Conservation (phyloP, 2,113 vertebrate genomes). For the Herpetotheres cachinnans region DNA sequence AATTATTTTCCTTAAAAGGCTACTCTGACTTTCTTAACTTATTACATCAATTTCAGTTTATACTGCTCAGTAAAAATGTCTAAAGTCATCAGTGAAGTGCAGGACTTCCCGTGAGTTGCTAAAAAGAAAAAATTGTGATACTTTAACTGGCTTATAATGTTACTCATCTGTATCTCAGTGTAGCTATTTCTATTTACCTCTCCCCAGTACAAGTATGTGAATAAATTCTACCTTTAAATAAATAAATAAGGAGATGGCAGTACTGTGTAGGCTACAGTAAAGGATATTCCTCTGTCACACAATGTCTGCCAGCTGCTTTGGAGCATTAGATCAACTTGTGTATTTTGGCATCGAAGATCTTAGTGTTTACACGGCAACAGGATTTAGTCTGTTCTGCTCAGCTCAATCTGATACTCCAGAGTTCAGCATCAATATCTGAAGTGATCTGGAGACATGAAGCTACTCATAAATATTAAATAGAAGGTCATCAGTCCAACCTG, state of each 20-base stretch:
- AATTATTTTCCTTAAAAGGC: neutral
- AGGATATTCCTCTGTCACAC: neutral
- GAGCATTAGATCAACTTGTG: neutral
- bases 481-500: neutral
- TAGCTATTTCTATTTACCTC: neutral
- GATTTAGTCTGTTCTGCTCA: neutral
- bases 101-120: neutral
- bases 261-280: neutral
- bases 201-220: neutral
- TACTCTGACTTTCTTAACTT: neutral
- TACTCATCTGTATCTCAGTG: neutral
- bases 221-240: neutral
- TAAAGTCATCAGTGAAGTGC: neutral
- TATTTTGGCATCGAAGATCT: neutral
- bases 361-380: neutral
- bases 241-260: neutral
- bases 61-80: neutral
- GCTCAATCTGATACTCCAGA: neutral
- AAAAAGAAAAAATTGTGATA: neutral
- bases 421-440: neutral
- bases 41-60: neutral
- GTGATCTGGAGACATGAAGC: neutral
- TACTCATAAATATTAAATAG: neutral
- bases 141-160: neutral
- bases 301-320: neutral